A percentile compares a stretch with the other conserved stretches of the same genome.
Conservation (phyloP, 2,797 vertebrate genomes). For the Silurus lanzhouensis region DNA sequence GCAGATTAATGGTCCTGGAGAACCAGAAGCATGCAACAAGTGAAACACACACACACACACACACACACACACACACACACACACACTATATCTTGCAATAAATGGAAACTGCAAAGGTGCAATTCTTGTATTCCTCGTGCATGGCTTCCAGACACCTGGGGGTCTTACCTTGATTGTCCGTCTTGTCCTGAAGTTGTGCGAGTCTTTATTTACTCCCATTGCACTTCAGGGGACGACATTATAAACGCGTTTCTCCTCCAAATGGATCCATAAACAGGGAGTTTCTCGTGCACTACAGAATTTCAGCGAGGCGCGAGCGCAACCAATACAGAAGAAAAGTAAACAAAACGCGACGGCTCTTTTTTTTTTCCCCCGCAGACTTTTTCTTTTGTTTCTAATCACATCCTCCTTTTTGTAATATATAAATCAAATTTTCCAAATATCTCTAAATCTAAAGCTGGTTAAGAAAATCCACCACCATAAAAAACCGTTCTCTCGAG, state of each 20-base stretch:
- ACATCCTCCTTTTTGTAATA: background rate
- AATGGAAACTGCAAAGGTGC: no score
- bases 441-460: background rate
- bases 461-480: background rate
- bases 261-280: conserved; percentile 24
- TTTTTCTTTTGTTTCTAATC: background rate
- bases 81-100: no score
- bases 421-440: background rate
- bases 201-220: conserved; percentile 51
- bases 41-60: background rate
- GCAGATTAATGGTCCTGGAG: background rate
- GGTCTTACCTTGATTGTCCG: conserved; percentile 66
- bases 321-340: conserved; percentile 33
- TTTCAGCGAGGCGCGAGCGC: background rate
- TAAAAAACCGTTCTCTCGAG: conserved; percentile 1
- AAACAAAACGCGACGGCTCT: conserved; percentile 35
- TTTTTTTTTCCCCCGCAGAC: background rate
- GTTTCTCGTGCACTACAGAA: background rate
- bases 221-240: conserved; percentile 33
- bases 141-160: background rate
- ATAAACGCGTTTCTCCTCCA: conserved; percentile 13
- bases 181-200: conserved; percentile 41
- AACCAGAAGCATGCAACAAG: conserved; percentile 4
- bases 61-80: no score
- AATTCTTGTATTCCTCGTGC: no score